These are phyloP conservation scores for Hemithea aestivaria DNA, from an alignment of 2,888 invertebrate genomes.

Conservation along the genomic window DNA sequence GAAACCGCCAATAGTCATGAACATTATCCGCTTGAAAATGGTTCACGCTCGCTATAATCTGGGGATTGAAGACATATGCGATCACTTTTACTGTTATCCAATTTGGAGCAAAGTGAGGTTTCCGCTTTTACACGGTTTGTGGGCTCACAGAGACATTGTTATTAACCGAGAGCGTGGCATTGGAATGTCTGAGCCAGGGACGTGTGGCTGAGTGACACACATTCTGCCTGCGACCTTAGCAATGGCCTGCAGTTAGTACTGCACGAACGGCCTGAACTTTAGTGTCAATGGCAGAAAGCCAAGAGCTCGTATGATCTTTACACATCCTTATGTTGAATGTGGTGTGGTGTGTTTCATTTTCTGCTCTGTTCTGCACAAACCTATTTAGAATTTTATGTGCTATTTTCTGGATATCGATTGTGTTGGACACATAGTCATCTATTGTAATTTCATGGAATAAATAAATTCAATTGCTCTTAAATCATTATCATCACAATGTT, in stretches of 20 bases:
- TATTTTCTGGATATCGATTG: no score
- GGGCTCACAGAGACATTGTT: constrained; percentile 62
- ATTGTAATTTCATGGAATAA: no score
- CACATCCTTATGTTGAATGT: no score
- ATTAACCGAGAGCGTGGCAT: constrained; percentile 60
- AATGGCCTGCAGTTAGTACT: constrained; percentile 23
- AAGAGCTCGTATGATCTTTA: no score
- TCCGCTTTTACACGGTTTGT: constrained; percentile 76
- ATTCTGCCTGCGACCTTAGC: constrained; percentile 41
- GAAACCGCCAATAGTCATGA: constrained; percentile 60
- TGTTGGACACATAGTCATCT: no score
- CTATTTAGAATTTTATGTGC: no score
- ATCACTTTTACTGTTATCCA: constrained; percentile 78
- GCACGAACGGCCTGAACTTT: constrained; percentile 2
- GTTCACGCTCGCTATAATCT: constrained; percentile 50
- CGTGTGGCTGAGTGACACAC: constrained; percentile 66
- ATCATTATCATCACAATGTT: no score
- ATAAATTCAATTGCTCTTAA: no score
- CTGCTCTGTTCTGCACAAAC: no score
- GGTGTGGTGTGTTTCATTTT: no score
- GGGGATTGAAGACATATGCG: constrained; percentile 71
- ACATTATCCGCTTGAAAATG: constrained; percentile 47
- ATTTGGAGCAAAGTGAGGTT: constrained; percentile 71
- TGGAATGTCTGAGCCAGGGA: constrained; percentile 51
- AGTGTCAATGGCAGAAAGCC: no score